Evolutionary conservation across 1,140 invertebrate species (phyloP).

Genomic region (Rhopalosiphum maidis): DNA sequence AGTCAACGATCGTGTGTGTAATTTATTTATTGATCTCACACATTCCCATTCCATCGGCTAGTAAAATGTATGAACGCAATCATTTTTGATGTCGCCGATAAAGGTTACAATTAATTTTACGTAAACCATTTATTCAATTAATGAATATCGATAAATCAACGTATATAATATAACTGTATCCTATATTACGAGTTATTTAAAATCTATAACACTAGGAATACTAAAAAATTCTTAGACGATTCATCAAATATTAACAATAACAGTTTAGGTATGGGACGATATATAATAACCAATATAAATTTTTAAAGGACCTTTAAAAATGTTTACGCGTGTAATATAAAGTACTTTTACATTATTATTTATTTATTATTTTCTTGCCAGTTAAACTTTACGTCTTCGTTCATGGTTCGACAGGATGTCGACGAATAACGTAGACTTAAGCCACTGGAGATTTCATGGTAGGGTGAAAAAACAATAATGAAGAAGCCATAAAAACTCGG

Average conservation of each 20-base stretch:
- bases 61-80: no score
- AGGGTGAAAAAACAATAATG: constrained; percentile 52
- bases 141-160: no score
- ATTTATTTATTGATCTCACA: neutral
- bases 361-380: neutral
- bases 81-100: no score
- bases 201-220: neutral
- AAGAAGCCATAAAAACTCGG: constrained; percentile 48
- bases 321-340: neutral
- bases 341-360: constrained; percentile 13
- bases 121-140: no score
- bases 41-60: neutral
- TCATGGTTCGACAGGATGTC: constrained; percentile 5
- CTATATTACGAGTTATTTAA: no score
- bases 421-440: constrained; percentile 29
- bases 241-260: neutral
- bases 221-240: neutral
- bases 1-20: neutral
- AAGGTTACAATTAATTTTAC: no score
- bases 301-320: neutral
- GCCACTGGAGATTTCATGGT: constrained; percentile 25
- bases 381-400: constrained; percentile 3
- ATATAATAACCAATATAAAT: neutral
- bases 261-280: neutral
- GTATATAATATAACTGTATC: no score